Conservation (phyloP, 2,797 vertebrate species). For the Hoplostethus mediterraneus region DNA sequence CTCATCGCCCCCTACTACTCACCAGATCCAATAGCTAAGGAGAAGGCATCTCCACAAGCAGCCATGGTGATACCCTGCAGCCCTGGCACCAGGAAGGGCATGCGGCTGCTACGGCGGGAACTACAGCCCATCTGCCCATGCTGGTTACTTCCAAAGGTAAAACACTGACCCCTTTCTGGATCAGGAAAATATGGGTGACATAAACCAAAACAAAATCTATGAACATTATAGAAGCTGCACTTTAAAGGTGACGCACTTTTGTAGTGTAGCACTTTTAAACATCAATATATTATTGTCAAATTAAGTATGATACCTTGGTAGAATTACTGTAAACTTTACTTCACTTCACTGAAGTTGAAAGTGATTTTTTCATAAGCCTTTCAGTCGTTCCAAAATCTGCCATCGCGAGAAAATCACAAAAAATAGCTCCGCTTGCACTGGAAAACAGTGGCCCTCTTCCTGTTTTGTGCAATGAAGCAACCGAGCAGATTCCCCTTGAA, state of each 20-base stretch:
- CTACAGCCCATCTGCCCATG: constrained; percentile 94
- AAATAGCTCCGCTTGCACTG: no score
- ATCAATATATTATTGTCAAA: no score
- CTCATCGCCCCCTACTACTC: constrained; percentile 41
- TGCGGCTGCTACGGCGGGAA: constrained; percentile 87
- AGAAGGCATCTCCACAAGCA: constrained; percentile 97
- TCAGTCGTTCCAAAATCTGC: no score
- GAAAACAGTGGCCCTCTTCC: no score
- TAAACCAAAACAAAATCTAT: background rate
- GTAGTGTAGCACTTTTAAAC: background rate
- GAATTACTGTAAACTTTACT: no score
- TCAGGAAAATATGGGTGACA: background rate
- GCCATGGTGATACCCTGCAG: constrained; percentile 88
- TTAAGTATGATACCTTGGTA: no score
- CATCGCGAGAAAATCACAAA: no score
- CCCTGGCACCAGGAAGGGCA: constrained; percentile 89
- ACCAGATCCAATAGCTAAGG: constrained; percentile 94
- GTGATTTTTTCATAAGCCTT: no score
- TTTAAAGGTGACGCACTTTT: background rate
- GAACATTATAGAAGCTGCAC: background rate
- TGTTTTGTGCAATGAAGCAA: no score
- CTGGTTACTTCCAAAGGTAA: constrained; percentile 98
- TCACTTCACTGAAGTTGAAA: no score
- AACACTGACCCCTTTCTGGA: constrained; percentile 92
- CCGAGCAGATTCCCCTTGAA: no score